Base-by-base conservation (phyloP, 2,888 invertebrate species). In the Adelognathus sp. region DNA sequence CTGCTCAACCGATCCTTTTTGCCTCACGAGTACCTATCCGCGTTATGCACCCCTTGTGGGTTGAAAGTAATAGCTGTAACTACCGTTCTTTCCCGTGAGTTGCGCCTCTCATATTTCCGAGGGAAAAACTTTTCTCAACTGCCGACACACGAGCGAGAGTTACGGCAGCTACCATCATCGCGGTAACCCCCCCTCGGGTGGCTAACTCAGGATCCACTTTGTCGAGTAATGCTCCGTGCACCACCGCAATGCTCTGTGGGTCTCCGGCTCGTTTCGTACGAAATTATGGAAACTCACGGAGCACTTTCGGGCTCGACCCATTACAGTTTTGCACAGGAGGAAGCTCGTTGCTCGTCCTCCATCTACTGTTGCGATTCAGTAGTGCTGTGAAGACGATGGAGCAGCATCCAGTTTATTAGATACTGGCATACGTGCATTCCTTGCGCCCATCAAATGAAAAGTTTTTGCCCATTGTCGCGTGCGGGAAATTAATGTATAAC, bases 111-210 rank as follows among this genome's bases (percentile, higher is more conserved):
- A 58, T 58, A 50, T 66, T 73, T 29, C 21, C 29, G 21, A 29
- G 63, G 50, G n/a, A n/a, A 73, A 46, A 71, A 73, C 58, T 58
- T 73, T 66, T 21, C 66, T 73, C 46, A n/a, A 56, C 39, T n/a
- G n/a, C n/a, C n/a, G n/a, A n/a, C n/a, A n/a, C 46, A 63, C 46
- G 41, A 41, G 41, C 14, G 14, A 56, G 56, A 46, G 16, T 31
- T 27, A 9, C 33, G 46, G n/a, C 11, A 21, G 11, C 50, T 50
- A n/a, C 21, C 21, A 24, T 41, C 24, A 24, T 5, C n/a, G 21
- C 11, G 21, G 21, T 11, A 36, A 24, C 24, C 5, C 50, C 4
- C 4, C 1, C n/a, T n/a, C 11, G 1, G n/a, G 21, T 3, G 21
- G 21, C 50, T 4, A n/a, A n/a, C 4, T 1, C 3, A 21, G 39